Evolutionary conservation across 2,888 invertebrate genomes (phyloP), one percentile per base, ranked within the genome.

Genomic region (Aleiodes alternator): DNA sequence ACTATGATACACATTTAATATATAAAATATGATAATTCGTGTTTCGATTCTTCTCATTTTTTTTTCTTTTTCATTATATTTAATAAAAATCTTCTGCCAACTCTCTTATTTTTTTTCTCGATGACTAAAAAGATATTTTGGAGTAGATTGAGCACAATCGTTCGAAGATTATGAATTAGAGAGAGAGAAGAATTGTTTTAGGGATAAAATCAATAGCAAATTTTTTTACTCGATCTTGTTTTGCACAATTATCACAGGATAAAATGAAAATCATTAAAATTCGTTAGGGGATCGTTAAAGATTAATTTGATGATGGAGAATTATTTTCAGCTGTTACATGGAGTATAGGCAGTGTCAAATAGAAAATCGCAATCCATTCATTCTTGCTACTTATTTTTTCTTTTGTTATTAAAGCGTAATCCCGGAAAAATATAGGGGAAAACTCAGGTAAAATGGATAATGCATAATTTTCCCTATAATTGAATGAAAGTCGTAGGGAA

Each of bases 1-100:
- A 87, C 87, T 89, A 88, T 88, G 83, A 87, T 88, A 88, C 88
- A 88, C 80, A 86, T 87, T 23, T 80, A 84, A 85, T 86, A 77
- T 79, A 79, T 76, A 82, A 80, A 81, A 80, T 80, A 81, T 43
- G 64, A 64, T 59, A 59, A 59, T 80, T 79, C 64, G 76, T 71
- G 77, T 78, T 68, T 72, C 38, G 50, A 38, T 53, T 61, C 16
- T 72, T 38, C 38, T 43, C 66, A 14, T 14, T 50, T 34, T 55
- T n/a, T 38, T 61, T 61, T 38, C 2, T 23, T 23, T 23, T 23
- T 23, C 23, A 23, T 23, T 23, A 23, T 23, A 23, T 23, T 23
- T 23, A 23, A 23, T 23, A 23, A 14, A 69, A 66, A 38, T 71
- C 70, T 71, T 68, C 66, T 69, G 48, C 50, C 34, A 38, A 48